Base-by-base conservation (phyloP, 2,113 vertebrate species). In the Hippocampus mohnikei region DNA sequence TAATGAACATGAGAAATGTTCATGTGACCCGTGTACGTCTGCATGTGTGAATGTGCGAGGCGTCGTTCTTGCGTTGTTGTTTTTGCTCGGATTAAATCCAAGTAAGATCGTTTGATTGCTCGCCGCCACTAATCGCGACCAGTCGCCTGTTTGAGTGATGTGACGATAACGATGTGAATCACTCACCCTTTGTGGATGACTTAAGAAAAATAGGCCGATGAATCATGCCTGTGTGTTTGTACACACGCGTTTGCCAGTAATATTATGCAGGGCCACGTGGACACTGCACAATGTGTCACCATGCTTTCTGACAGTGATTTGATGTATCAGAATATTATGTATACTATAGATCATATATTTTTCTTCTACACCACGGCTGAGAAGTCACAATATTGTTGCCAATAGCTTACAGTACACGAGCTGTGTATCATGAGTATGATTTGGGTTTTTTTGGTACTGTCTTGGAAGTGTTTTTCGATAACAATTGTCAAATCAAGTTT, bases 1-100 rank as follows among this genome's bases (percentile, higher is more conserved):
- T 18, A 23, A 55, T 25, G 10, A 78, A 77, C 79, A 69, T 52
- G 66, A 70, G 68, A 11, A 41, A 20, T 2, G 1, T 27, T n/a
- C 10, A 23, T 23, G 52, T 55, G 52, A 55, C 21, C 8, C n/a
- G 16, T 53, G 8, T 53, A 33, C 29, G 29, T 33, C 29, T 5
- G 29, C 29, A 33, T 33, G 7, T 53, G 29, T 62, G 10, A 33
- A 70, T 40, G 3, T 56, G 2, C 46, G 76, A 65, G 12, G 2
- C 40, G 44, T 72, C 78, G 29, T 58, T 67, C 59, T 20, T 33
- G 6, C 66, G 40, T 71, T 8, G 12, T 59, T 71, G 68, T 62
- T 53, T 66, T 74, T 65, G 18, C 20, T 50, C 37, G 67, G 48
- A 66, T 55, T 83, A 20, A 70, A 71, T 78, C 40, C 27, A 50